phyloP scores from a whole-genome alignment of 2,113 vertebrate genomes.

The Atrichornis clamosus region DNA sequence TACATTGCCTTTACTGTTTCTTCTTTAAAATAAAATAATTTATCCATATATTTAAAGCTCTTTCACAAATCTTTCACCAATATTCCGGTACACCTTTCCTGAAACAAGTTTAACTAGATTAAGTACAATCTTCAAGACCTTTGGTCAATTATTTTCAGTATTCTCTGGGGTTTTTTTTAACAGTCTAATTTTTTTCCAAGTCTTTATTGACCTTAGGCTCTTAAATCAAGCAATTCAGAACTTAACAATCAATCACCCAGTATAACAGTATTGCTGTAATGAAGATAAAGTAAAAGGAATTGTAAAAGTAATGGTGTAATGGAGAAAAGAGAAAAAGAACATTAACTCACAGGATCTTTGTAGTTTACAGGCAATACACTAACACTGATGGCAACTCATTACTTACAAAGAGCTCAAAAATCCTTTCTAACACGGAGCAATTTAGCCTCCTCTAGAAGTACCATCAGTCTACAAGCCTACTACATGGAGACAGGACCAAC shows the following conservation, averaged over 20 bases:
- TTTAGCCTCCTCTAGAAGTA: neutral
- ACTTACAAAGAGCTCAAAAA: neutral
- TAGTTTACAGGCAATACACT: neutral
- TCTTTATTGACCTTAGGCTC: neutral
- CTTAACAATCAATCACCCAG: neutral
- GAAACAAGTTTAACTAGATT: neutral
- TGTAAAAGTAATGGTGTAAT: neutral
- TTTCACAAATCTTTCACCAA: neutral
- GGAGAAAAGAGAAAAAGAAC: neutral
- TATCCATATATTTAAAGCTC: neutral
- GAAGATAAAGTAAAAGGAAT: neutral
- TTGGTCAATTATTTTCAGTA: neutral
- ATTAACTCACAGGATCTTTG: neutral
- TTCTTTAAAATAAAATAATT: neutral
- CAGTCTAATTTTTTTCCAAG: neutral
- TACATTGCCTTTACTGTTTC: neutral
- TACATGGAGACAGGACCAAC: neutral
- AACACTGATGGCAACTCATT: neutral
- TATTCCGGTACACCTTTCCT: neutral
- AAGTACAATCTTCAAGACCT: neutral
- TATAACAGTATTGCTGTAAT: neutral
- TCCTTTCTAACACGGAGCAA: neutral
- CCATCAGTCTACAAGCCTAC: neutral
- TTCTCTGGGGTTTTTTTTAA: neutral
- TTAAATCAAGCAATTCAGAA: conserved; percentile 3